Conservation (phyloP, 2,797 vertebrate genomes). For the Hylomyscus alleni region DNA sequence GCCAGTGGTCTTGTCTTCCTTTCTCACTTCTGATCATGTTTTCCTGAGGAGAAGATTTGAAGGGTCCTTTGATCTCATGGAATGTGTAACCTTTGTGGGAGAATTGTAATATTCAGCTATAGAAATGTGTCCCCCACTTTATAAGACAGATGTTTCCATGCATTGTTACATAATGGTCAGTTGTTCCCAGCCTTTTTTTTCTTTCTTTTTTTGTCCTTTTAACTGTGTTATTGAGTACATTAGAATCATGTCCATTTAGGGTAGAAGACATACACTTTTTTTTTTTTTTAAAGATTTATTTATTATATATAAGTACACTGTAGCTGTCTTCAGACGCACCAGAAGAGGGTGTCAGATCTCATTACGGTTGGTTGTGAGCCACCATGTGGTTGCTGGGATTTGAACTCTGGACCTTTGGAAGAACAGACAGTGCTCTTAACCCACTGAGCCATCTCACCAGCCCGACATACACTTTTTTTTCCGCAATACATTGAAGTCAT, state of each 20-base stretch:
- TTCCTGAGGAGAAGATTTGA: background rate
- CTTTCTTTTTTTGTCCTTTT: background rate
- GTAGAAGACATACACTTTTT: background rate
- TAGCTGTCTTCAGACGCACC: no score
- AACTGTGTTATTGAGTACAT: background rate
- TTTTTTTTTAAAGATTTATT: no score
- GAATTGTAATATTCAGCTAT: background rate
- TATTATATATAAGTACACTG: no score
- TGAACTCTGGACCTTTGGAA: no score
- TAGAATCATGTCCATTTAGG: background rate
- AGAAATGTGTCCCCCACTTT: background rate
- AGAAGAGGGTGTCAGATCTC: no score
- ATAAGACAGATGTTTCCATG: background rate
- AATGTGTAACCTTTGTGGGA: background rate
- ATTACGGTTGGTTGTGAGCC: no score
- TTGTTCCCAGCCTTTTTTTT: background rate
- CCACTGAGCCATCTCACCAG: no score
- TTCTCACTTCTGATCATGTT: background rate
- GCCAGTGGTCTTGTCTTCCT: background rate
- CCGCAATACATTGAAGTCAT: background rate
- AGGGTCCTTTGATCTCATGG: background rate
- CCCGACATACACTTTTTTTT: background rate
- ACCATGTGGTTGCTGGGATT: no score
- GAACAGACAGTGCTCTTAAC: no score
- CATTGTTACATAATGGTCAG: background rate